Conservation (phyloP, 2,797 vertebrate species). For the Threskiornis aethiopicus region DNA sequence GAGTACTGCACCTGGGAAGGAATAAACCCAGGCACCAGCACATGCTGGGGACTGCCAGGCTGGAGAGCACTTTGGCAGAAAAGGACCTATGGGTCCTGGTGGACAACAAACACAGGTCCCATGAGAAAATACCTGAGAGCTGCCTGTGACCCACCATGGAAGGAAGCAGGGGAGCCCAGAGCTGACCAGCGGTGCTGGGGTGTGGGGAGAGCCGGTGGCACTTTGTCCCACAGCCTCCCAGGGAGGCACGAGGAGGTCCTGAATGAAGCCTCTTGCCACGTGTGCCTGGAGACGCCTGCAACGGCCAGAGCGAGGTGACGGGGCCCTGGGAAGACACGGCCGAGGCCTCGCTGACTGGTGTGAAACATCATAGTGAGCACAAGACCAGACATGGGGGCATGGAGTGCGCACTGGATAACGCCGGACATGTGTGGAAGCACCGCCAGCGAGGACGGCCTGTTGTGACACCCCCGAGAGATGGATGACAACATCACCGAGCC, state of each 20-base stretch:
- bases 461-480: too few species aligned
- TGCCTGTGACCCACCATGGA: neutral
- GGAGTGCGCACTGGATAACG: too few species aligned
- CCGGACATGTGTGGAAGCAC: too few species aligned
- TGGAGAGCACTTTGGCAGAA: neutral
- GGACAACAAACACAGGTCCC: neutral
- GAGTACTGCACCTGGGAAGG: neutral
- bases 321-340: neutral
- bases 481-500: too few species aligned
- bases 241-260: neutral
- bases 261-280: accelerated
- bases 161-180: too few species aligned
- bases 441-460: too few species aligned
- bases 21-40: neutral
- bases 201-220: neutral
- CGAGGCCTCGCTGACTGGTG: neutral
- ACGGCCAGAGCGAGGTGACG: neutral
- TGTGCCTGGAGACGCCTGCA: neutral
- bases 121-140: accelerated
- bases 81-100: too few species aligned
- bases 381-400: neutral
- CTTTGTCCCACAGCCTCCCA: too few species aligned
- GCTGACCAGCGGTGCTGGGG: neutral
- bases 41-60: neutral
- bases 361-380: neutral